These are phyloP conservation scores for Vanessa tameamea DNA, from an alignment of 1,140 invertebrate genomes.

Conservation along the genomic window DNA sequence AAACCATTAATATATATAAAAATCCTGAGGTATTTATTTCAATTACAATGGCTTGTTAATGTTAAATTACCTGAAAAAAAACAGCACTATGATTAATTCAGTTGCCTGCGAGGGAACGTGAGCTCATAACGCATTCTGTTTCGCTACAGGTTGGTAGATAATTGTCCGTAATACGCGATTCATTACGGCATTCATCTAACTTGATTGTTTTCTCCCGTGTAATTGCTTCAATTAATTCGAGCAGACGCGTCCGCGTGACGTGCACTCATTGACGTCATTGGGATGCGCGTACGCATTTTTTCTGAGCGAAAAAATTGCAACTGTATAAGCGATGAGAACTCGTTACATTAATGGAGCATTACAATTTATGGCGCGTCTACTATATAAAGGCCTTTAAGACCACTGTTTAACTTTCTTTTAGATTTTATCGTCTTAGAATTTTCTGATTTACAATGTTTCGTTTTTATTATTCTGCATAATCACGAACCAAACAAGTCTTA, in stretches of 20 bases:
- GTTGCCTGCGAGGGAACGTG: constrained; percentile 32
- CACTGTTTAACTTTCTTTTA: constrained; percentile 7
- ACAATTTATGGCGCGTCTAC: constrained; percentile 10
- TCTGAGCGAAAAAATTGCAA: constrained; percentile 32
- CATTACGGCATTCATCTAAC: constrained; percentile 65
- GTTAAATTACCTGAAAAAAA: constrained; percentile 41
- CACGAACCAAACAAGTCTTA: neutral
- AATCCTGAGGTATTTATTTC: constrained; percentile 7
- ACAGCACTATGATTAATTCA: constrained; percentile 40
- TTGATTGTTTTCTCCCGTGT: constrained; percentile 72
- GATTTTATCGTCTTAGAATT: neutral
- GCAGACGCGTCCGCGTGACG: constrained; percentile 63
- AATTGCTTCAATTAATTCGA: constrained; percentile 75
- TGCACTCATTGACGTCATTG: constrained; percentile 60
- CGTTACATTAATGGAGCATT: constrained; percentile 17
- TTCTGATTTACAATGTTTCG: neutral
- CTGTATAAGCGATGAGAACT: constrained; percentile 7
- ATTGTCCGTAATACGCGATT: constrained; percentile 62
- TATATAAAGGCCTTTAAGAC: constrained; percentile 9
- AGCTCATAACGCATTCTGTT: constrained; percentile 51
- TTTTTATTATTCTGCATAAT: neutral
- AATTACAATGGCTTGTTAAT: constrained; percentile 45
- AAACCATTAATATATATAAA: no score
- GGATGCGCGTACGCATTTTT: constrained; percentile 64
- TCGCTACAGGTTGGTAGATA: constrained; percentile 50